These are phyloP conservation scores for Exephanes ischioxanthus DNA, from an alignment of 2,888 invertebrate genomes.

Conservation along the genomic window DNA sequence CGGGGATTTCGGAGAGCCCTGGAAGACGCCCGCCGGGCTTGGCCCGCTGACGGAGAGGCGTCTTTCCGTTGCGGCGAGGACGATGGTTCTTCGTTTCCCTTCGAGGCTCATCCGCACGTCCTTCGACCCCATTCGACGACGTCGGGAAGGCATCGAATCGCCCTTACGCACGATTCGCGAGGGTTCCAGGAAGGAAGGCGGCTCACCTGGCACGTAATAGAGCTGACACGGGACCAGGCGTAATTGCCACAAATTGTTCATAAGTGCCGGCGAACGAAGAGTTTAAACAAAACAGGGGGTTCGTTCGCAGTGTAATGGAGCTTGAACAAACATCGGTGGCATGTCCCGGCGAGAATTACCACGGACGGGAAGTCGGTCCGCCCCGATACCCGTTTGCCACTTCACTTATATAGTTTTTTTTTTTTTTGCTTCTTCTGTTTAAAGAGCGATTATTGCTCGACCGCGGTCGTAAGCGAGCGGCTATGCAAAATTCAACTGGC, in stretches of 20 bases:
- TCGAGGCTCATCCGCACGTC: background rate
- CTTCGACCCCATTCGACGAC: constrained; percentile 2
- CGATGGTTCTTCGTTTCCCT: constrained; percentile 20
- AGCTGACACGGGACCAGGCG: background rate
- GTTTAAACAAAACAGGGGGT: constrained; percentile 70
- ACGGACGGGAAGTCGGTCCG: constrained; percentile 46
- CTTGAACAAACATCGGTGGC: constrained; percentile 77
- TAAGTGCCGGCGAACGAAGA: constrained; percentile 67
- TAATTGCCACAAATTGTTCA: constrained; percentile 78
- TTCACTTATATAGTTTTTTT: constrained; percentile 37
- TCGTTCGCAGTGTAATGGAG: constrained; percentile 69
- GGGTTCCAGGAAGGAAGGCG: constrained; percentile 45
- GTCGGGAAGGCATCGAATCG: constrained; percentile 7
- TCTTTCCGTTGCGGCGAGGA: background rate
- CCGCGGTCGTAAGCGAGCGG: constrained; percentile 27
- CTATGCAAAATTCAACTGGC: constrained; percentile 26
- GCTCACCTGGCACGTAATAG: constrained; percentile 15
- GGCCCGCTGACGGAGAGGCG: constrained; percentile 31
- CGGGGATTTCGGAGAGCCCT: constrained; percentile 47
- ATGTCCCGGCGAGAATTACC: constrained; percentile 66
- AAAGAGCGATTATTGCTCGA: constrained; percentile 71
- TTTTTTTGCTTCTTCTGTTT: constrained; percentile 63
- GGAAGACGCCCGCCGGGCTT: constrained; percentile 32
- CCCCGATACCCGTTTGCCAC: constrained; percentile 34
- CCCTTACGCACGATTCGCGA: constrained; percentile 8